Conservation (phyloP, 30 jellyfish, hydroid and myxozoan genomes). For the Chironex yamaguchii region DNA sequence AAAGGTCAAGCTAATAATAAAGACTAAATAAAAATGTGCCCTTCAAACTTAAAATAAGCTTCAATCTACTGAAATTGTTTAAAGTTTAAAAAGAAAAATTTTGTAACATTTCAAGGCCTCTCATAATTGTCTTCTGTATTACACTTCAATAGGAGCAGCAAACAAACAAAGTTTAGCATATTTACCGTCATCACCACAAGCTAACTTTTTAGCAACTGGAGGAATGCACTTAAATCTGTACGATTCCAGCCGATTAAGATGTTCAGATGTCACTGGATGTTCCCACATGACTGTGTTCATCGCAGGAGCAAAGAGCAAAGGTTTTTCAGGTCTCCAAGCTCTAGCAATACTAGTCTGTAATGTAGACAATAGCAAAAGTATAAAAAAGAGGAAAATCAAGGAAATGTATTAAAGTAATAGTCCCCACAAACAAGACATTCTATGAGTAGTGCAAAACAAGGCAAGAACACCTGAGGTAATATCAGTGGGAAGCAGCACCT, state of each 20-base stretch:
- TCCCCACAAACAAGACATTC: too few relatives aligned
- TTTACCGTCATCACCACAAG: slow-evolving; percentile 91
- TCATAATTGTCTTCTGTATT: too few relatives aligned
- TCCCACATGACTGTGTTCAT: slow-evolving; percentile 94
- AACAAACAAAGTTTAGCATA: too few relatives aligned
- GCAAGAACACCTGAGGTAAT: neutral
- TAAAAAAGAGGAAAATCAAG: neutral
- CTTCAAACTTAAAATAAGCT: too few relatives aligned
- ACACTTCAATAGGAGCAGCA: too few relatives aligned
- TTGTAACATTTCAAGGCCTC: too few relatives aligned
- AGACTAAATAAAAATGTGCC: too few relatives aligned
- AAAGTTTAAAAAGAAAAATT: too few relatives aligned
- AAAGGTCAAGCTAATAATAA: too few relatives aligned
- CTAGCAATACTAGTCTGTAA: slow-evolving; percentile 80
- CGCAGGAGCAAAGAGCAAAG: slow-evolving; percentile 91
- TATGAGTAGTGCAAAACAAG: too few relatives aligned
- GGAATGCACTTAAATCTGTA: slow-evolving; percentile 72
- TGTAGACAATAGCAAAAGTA: neutral
- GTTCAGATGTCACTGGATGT: slow-evolving; percentile 87
- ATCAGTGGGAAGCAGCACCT: too few relatives aligned
- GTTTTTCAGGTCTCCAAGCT: slow-evolving; percentile 94
- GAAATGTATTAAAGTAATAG: neutral
- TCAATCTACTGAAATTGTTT: too few relatives aligned
- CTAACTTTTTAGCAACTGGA: slow-evolving; percentile 81
- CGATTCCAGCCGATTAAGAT: slow-evolving; percentile 28